Conservation (phyloP, 2,797 vertebrate species). For the Esox lucius region DNA sequence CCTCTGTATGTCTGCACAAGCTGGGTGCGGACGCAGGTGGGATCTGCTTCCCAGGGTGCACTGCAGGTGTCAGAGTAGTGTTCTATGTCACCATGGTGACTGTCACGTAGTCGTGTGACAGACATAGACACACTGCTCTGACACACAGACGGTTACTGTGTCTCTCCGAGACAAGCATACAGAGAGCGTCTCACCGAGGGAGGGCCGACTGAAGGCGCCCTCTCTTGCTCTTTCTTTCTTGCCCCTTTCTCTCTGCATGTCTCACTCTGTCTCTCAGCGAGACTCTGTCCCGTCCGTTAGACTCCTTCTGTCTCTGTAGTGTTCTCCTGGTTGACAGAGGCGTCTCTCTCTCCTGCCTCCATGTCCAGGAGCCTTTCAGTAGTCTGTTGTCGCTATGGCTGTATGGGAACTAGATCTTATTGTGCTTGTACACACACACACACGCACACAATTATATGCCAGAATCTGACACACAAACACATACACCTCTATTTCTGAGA, state of each 20-base stretch:
- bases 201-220: conserved; percentile 52
- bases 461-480: background rate
- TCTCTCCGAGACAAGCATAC: conserved; percentile 31
- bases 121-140: conserved; percentile 10
- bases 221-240: conserved; percentile 38
- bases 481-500: conserved; percentile 8
- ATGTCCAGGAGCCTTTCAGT: conserved; percentile 64
- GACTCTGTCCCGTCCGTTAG: background rate
- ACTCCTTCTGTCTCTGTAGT: background rate
- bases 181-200: conserved; percentile 43
- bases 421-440: conserved; percentile 59
- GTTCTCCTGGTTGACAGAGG: conserved; percentile 53
- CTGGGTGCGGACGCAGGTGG: conserved; percentile 57
- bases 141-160: conserved; percentile 19
- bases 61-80: conserved; percentile 38
- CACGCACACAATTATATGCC: conserved; percentile 16
- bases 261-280: background rate
- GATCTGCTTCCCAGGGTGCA: conserved; percentile 32
- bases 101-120: conserved; percentile 28
- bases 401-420: conserved; percentile 78
- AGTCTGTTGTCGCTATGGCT: conserved; percentile 69
- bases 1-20: conserved; percentile 46
- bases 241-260: background rate
- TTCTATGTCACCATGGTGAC: conserved; percentile 38
- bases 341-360: conserved; percentile 50